Evolutionary conservation across 2,797 vertebrate genomes (phyloP).

Genomic region (Sebastes kiyomatsui): DNA sequence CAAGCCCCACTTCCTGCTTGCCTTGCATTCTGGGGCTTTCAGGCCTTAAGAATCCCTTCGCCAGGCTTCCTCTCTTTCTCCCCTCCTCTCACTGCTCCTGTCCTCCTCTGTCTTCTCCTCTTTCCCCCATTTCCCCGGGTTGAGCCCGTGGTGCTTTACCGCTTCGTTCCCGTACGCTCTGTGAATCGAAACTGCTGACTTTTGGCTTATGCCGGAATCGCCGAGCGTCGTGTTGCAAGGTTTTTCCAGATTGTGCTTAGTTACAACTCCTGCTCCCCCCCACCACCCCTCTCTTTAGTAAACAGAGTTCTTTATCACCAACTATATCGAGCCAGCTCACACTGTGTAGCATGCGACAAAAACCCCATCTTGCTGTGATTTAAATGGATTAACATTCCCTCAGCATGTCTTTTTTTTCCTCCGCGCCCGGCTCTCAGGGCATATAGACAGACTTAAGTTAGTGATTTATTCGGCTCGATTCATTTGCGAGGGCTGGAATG

Average conservation of each 20-base stretch:
- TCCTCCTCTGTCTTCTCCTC: slow-evolving; percentile 52
- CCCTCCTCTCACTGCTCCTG: slow-evolving; percentile 39
- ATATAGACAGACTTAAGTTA: slow-evolving; percentile 59
- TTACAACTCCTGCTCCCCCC: slow-evolving; percentile 35
- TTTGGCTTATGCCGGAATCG: slow-evolving; percentile 63
- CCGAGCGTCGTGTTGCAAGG: slow-evolving; percentile 39
- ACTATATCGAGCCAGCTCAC: slow-evolving; percentile 55
- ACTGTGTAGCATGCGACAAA: slow-evolving; percentile 56
- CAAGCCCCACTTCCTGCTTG: slow-evolving; percentile 83
- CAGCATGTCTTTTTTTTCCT: slow-evolving; percentile 50
- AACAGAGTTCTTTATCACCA: slow-evolving; percentile 64
- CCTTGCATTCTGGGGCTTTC: slow-evolving; percentile 82
- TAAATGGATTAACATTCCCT: slow-evolving; percentile 68
- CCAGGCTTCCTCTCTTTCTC: slow-evolving; percentile 66
- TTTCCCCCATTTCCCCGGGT: slow-evolving; percentile 50
- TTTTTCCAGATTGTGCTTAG: slow-evolving; percentile 65
- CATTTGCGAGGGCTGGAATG: slow-evolving; percentile 47
- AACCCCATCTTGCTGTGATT: slow-evolving; percentile 63
- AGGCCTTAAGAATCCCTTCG: slow-evolving; percentile 77
- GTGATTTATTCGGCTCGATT: slow-evolving; percentile 69
- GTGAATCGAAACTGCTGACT: slow-evolving; percentile 75
- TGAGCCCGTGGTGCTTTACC: slow-evolving; percentile 64
- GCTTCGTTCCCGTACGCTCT: slow-evolving; percentile 25
- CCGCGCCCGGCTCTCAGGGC: slow-evolving; percentile 25
- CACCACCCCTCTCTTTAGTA: slow-evolving; percentile 33